Percentiles rank a stretch among this genome's conserved stretches.
phyloP scores from a whole-genome alignment of 2,888 invertebrate genomes.

The Sussaba pulchella region DNA sequence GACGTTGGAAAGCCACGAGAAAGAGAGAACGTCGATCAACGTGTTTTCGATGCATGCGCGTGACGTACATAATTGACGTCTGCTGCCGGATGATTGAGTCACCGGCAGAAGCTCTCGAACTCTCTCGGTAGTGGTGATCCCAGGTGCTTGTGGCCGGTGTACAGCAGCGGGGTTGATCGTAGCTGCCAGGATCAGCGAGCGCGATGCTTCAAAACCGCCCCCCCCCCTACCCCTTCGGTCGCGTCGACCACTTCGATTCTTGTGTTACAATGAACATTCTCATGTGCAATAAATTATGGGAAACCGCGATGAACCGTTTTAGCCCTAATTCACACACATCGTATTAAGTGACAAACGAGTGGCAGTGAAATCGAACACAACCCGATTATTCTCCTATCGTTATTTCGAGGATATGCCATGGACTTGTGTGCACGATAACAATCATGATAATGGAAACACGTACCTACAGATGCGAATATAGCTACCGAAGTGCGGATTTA shows the following conservation, averaged over 20 bases:
- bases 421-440: background rate
- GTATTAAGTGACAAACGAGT: slow-evolving; percentile 36
- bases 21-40: slow-evolving; percentile 15
- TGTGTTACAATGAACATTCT: slow-evolving; percentile 50
- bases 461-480: slow-evolving; percentile 19
- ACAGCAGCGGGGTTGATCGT: background rate
- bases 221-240: no score
- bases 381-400: slow-evolving; percentile 18
- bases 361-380: slow-evolving; percentile 44
- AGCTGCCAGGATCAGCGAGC: slow-evolving; percentile 9
- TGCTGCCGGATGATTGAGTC: slow-evolving; percentile 37
- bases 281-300: slow-evolving; percentile 50
- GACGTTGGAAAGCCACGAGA: slow-evolving; percentile 18
- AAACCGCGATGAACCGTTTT: slow-evolving; percentile 27
- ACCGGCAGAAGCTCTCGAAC: slow-evolving; percentile 29
- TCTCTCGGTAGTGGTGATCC: background rate
- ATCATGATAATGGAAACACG: slow-evolving; percentile 21
- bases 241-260: no score
- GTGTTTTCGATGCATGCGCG: slow-evolving; percentile 10
- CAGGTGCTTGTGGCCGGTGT: background rate
- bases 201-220: background rate
- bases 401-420: background rate
- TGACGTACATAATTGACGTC: slow-evolving; percentile 31
- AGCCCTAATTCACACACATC: background rate
- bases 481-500: background rate